Evolutionary conservation across 1,140 invertebrate species (phyloP).

Genomic region (Megalopta genalis): DNA sequence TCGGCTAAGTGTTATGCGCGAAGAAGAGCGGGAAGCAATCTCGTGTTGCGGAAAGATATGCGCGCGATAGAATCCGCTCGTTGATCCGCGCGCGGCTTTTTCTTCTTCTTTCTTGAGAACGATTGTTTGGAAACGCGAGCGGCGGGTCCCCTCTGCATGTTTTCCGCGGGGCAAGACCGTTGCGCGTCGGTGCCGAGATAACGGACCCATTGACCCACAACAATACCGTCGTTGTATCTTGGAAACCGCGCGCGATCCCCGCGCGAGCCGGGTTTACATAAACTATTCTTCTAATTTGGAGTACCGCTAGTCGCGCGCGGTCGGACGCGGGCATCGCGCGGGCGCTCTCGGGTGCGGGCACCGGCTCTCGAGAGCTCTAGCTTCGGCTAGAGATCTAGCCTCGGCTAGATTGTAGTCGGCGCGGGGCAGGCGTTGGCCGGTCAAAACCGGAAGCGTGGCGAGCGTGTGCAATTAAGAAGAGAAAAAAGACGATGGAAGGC

Average conservation of each 20-base stretch:
- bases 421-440: not conserved
- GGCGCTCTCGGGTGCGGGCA: no score
- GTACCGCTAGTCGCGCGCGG: not conserved
- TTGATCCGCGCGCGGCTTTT: not conserved
- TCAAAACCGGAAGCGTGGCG: not conserved
- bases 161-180: not conserved
- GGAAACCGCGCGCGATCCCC: not conserved
- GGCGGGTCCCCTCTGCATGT: not conserved
- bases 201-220: not conserved
- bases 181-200: not conserved
- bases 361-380: no score
- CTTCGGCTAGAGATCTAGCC: no score
- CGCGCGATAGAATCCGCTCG: not conserved
- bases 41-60: no score
- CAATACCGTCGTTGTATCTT: not conserved
- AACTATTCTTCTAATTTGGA: slow-evolving; percentile 3
- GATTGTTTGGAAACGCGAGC: not conserved
- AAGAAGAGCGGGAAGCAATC: no score
- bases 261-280: not conserved
- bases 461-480: slow-evolving; percentile 10
- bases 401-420: no score
- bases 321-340: no score
- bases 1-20: no score
- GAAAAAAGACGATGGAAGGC: not conserved
- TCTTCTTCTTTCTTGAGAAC: no score